Evolutionary conservation across 2,797 vertebrate species (phyloP).

Genomic region (Bovichtus variegatus): DNA sequence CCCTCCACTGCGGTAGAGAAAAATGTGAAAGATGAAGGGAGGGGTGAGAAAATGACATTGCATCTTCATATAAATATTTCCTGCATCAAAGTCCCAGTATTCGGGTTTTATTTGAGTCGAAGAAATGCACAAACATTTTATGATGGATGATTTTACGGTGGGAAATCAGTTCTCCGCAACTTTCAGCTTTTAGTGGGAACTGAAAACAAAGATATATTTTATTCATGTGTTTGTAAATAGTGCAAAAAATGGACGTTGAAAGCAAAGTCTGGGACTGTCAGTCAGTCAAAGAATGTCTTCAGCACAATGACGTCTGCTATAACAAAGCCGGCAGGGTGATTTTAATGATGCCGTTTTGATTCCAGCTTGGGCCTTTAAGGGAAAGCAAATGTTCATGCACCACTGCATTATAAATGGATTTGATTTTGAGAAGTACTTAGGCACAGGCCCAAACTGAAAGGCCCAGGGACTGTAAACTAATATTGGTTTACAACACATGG

Average conservation of each 20-base stretch:
- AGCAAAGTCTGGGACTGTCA: slow-evolving; percentile 28
- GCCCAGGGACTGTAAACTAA: slow-evolving; percentile 82
- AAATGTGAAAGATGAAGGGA: slow-evolving; percentile 27
- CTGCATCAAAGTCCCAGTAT: background rate
- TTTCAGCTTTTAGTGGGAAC: slow-evolving; percentile 11
- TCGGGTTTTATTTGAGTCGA: slow-evolving; percentile 12
- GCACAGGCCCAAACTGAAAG: slow-evolving; percentile 76
- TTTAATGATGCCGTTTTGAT: slow-evolving; percentile 63
- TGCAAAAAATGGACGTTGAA: slow-evolving; percentile 14
- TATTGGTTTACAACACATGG: slow-evolving; percentile 80
- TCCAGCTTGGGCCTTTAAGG: slow-evolving; percentile 63
- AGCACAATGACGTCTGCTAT: slow-evolving; percentile 33
- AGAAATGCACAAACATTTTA: slow-evolving; percentile 7
- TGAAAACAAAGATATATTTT: slow-evolving; percentile 28
- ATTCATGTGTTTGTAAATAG: slow-evolving; percentile 38
- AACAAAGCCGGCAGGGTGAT: slow-evolving; percentile 50
- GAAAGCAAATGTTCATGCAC: slow-evolving; percentile 75
- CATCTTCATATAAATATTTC: slow-evolving; percentile 37
- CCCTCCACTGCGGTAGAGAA: slow-evolving; percentile 17
- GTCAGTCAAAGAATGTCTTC: slow-evolving; percentile 43
- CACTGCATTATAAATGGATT: slow-evolving; percentile 79
- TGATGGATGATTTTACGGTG: background rate
- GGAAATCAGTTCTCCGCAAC: slow-evolving; percentile 19
- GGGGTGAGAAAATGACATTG: slow-evolving; percentile 23
- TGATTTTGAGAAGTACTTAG: slow-evolving; percentile 84